A percentile compares a stretch with the other conserved stretches of the same genome.
Conservation (phyloP, 2,113 vertebrate genomes). For the Syngnathus floridae region DNA sequence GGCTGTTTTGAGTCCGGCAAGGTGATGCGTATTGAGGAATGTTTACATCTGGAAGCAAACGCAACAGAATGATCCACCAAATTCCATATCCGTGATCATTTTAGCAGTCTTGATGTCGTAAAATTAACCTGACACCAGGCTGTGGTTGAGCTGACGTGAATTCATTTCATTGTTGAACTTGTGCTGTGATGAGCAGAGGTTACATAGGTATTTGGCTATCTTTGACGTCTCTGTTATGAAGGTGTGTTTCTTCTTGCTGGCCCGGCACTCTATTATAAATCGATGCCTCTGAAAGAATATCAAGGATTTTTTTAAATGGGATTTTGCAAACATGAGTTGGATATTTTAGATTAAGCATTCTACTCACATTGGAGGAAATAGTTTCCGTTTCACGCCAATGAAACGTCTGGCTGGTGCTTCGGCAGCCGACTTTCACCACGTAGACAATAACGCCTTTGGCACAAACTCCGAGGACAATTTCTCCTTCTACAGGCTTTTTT, state of each 20-base stretch:
- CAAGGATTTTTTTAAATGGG: not conserved
- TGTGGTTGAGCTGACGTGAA: conserved; percentile 68
- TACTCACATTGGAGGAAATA: conserved; percentile 81
- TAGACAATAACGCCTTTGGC: conserved; percentile 84
- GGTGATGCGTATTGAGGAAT: conserved; percentile 50
- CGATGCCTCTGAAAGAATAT: conserved; percentile 71
- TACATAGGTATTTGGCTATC: conserved; percentile 79
- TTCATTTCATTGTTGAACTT: conserved; percentile 81
- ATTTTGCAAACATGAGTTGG: not conserved
- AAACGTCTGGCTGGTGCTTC: conserved; percentile 72
- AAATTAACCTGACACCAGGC: conserved; percentile 64
- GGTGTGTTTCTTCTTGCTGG: conserved; percentile 77
- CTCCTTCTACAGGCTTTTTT: conserved; percentile 72
- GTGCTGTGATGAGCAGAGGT: conserved; percentile 83
- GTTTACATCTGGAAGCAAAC: conserved; percentile 48
- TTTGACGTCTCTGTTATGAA: conserved; percentile 77
- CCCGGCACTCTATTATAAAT: conserved; percentile 78
- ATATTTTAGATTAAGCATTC: not conserved
- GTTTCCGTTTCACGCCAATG: conserved; percentile 81
- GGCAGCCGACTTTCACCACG: conserved; percentile 73
- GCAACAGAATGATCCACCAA: not conserved
- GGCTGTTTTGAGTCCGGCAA: conserved; percentile 58
- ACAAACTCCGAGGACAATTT: conserved; percentile 81
- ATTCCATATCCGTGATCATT: not conserved
- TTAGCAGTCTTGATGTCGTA: not conserved